phyloP scores from a whole-genome alignment of 2,113 vertebrate species.

The Morphnarchus princeps region DNA sequence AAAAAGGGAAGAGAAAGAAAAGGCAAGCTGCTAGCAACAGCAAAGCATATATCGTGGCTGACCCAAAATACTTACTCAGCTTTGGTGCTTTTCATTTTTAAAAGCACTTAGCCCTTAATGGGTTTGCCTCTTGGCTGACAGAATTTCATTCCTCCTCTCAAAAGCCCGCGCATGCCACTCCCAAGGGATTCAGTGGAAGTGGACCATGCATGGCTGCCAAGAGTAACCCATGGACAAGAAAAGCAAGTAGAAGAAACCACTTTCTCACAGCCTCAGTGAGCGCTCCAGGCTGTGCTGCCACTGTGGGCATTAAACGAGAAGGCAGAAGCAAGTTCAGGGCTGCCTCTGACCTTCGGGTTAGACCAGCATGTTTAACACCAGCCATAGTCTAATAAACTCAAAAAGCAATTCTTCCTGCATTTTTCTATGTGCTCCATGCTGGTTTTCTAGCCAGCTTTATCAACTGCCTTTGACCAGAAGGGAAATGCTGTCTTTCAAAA shows the following conservation, averaged over 20 bases:
- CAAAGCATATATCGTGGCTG: not conserved
- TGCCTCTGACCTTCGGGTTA: not conserved
- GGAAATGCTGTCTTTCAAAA: not conserved
- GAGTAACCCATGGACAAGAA: not conserved
- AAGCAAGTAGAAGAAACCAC: not conserved
- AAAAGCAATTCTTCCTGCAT: not conserved
- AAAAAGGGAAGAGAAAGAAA: constrained; percentile 18
- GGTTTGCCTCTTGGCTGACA: not conserved
- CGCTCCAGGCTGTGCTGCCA: not conserved
- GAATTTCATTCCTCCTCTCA: constrained; percentile 13
- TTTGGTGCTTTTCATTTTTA: not conserved
- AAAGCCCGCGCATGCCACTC: not conserved
- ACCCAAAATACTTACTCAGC: constrained; percentile 2
- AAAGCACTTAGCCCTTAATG: not conserved
- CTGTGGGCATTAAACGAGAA: not conserved
- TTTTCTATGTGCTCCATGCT: not conserved
- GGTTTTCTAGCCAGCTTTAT: not conserved
- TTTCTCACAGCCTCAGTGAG: not conserved
- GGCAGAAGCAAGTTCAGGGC: not conserved
- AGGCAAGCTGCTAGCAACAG: not conserved
- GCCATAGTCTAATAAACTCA: not conserved
- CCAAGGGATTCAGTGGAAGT: not conserved
- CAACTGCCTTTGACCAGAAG: not conserved
- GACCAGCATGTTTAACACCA: not conserved
- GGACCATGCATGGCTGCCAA: not conserved